These are phyloP conservation scores for Bucorvus abyssinicus DNA, from an alignment of 2,797 vertebrate genomes.

Conservation along the genomic window DNA sequence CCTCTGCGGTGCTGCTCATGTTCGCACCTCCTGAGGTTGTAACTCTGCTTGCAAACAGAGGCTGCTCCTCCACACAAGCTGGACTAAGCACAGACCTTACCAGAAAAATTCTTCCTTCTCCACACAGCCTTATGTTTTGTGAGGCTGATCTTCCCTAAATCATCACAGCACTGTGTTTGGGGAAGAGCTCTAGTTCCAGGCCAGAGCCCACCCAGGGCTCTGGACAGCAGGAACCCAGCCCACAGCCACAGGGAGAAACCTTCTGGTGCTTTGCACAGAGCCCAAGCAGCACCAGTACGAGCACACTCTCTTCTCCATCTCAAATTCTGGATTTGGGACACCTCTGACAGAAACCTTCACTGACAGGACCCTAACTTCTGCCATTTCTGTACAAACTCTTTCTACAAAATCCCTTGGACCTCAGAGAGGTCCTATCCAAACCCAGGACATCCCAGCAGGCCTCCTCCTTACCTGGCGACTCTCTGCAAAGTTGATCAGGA, in stretches of 20 bases:
- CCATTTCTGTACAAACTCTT: not conserved
- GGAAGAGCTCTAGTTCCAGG: not conserved
- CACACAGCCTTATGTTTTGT: not conserved
- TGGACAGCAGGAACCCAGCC: not conserved
- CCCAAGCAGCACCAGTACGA: not conserved
- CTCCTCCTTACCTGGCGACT: slow-evolving; percentile 84
- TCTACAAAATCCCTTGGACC: not conserved
- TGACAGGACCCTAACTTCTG: not conserved
- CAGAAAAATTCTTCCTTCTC: not conserved
- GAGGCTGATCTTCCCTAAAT: not conserved
- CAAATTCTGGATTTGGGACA: not conserved
- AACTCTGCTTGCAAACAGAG: not conserved
- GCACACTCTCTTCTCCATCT: not conserved
- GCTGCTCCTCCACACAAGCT: not conserved
- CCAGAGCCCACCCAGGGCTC: not conserved
- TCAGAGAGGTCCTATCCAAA: not conserved
- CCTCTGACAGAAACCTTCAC: not conserved
- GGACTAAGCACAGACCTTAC: not conserved
- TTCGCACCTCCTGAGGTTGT: not conserved
- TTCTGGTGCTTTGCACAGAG: not conserved
- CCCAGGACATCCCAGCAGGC: not conserved
- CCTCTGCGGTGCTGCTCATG: accelerated
- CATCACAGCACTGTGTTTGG: not conserved
- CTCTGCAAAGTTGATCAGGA: slow-evolving; percentile 91
- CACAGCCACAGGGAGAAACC: not conserved